Evolutionary conservation across 2,797 vertebrate species (phyloP).

Genomic region (Chaetodon trifasciatus): DNA sequence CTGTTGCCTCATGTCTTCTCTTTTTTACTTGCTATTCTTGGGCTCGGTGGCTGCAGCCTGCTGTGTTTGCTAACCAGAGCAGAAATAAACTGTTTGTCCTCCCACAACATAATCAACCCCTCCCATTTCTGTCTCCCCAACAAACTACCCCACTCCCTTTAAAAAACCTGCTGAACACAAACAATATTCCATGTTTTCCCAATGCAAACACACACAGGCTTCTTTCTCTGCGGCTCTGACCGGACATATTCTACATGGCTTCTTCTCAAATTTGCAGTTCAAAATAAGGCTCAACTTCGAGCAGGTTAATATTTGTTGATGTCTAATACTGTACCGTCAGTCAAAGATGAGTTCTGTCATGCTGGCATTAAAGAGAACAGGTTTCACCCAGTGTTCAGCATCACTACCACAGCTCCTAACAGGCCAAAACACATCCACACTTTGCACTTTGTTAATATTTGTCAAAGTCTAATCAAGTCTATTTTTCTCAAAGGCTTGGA

Average conservation of each 20-base stretch:
- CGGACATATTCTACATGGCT: neutral
- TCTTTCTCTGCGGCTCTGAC: neutral
- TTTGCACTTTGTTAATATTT: constrained; percentile 8
- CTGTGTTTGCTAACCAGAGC: constrained; percentile 76
- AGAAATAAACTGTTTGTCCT: constrained; percentile 72
- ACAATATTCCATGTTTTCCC: neutral
- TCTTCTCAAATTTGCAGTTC: neutral
- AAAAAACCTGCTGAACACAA: neutral
- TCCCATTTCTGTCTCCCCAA: constrained; percentile 12
- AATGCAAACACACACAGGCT: neutral
- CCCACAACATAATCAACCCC: constrained; percentile 41
- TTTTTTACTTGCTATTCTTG: constrained; percentile 11
- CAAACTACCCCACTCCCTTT: neutral
- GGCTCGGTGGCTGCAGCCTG: constrained; percentile 29
- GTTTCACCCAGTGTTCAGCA: neutral
- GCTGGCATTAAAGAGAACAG: neutral
- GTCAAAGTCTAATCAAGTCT: constrained; percentile 2
- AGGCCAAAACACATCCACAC: neutral
- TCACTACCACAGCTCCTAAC: neutral
- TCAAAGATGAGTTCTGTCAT: constrained; percentile 17
- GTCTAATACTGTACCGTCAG: constrained; percentile 8
- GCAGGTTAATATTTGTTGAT: constrained; percentile 16
- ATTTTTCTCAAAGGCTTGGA: neutral
- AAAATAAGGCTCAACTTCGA: constrained; percentile 1
- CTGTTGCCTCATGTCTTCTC: neutral